Conservation (phyloP, 1,140 invertebrate species). For the Acarapis woodi region DNA sequence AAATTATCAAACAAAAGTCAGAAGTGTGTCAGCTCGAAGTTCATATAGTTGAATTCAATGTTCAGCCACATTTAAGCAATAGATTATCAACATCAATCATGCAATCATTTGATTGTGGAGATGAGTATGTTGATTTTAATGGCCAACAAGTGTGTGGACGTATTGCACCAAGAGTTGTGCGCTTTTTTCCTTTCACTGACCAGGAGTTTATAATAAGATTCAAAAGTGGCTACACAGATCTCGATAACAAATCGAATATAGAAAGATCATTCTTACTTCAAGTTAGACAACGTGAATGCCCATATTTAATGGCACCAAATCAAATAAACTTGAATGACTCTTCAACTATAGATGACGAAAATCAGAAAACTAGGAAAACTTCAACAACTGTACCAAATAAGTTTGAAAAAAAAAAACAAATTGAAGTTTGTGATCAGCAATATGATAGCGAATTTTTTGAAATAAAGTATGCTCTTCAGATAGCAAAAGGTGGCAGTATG, state of each 20-base stretch:
- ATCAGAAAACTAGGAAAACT: too few relatives aligned
- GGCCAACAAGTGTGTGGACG: constrained; percentile 10
- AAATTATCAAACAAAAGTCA: constrained; percentile 3
- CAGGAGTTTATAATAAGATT: constrained; percentile 6
- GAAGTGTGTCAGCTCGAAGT: constrained; percentile 11
- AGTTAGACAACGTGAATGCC: constrained; percentile 3
- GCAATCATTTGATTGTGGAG: constrained; percentile 4
- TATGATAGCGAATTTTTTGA: constrained; percentile 10
- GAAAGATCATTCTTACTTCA: constrained; percentile 1
- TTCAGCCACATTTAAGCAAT: too few relatives aligned
- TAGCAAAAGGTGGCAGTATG: constrained; percentile 5
- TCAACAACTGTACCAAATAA: too few relatives aligned
- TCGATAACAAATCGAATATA: neutral
- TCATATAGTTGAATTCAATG: constrained; percentile 11
- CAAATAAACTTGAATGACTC: neutral
- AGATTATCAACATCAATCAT: too few relatives aligned
- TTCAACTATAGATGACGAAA: neutral
- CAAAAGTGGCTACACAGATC: neutral
- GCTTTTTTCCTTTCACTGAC: constrained; percentile 7
- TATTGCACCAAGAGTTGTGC: constrained; percentile 6
- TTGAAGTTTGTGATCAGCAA: constrained; percentile 7
- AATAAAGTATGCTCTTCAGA: constrained; percentile 9
- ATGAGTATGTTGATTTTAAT: constrained; percentile 10
- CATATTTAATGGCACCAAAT: neutral
- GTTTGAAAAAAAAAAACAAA: neutral